These are phyloP conservation scores for Calephelis virginiensis DNA, from an alignment of 1,140 invertebrate genomes.

Conservation along the genomic window DNA sequence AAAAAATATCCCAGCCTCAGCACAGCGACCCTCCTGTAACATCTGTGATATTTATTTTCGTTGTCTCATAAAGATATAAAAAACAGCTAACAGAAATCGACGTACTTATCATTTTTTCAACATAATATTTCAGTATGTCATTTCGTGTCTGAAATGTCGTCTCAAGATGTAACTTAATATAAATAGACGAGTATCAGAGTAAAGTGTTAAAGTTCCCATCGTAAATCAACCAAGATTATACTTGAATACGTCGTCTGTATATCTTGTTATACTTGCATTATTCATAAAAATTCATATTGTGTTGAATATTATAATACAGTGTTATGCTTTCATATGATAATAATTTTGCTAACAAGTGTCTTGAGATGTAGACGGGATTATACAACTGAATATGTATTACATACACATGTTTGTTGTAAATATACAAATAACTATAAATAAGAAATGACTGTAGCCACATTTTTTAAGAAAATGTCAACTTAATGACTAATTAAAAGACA, in stretches of 20 bases:
- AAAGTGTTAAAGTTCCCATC: conserved; percentile 62
- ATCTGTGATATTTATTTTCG: no score
- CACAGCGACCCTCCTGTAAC: no score
- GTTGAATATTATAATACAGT: conserved; percentile 34
- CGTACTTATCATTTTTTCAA: background rate
- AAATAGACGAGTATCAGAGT: conserved; percentile 48
- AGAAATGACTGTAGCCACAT: no score
- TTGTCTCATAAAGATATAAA: no score
- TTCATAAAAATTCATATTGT: conserved; percentile 54
- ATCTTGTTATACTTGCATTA: conserved; percentile 41
- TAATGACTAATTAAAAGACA: no score
- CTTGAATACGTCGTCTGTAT: conserved; percentile 52
- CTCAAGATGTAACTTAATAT: conserved; percentile 42
- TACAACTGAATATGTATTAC: background rate
- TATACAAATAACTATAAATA: no score
- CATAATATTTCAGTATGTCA: conserved; percentile 18
- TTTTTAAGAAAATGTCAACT: no score
- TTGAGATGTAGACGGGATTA: background rate
- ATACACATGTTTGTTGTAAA: no score
- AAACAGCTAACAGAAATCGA: no score
- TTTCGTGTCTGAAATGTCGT: conserved; percentile 33
- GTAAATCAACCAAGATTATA: conserved; percentile 73
- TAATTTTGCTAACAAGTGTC: conserved; percentile 1
- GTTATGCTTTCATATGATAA: conserved; percentile 24
- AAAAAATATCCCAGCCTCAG: no score